Percentiles rank a stretch among this genome's conserved stretches.
Evolutionary conservation across 53 echinoderm and acorn worm species (phyloP).

Genomic region (Zoroaster sp.): DNA sequence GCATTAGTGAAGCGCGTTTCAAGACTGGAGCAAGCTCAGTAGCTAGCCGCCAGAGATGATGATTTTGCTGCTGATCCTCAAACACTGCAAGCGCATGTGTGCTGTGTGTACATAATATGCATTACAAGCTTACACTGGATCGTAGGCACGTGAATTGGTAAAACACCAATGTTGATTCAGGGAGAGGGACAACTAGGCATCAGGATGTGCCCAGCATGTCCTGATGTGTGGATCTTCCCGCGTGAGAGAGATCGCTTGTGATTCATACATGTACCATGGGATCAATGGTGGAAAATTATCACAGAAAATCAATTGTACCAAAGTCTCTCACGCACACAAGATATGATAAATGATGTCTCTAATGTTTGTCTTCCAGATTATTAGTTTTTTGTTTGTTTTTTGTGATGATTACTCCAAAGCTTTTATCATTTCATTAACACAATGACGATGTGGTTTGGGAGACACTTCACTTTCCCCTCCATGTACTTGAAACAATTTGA

Average conservation of each 20-base stretch:
- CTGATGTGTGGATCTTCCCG: background rate
- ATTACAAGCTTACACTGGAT: slow-evolving; percentile 23
- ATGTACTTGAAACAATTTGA: too few species aligned
- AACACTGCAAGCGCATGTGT: slow-evolving; percentile 12
- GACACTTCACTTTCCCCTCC: too few species aligned
- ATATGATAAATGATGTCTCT: slow-evolving; percentile 4
- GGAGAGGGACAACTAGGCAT: background rate
- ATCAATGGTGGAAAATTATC: slow-evolving; percentile 31
- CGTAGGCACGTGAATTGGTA: background rate
- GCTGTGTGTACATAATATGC: background rate
- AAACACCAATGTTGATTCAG: slow-evolving; percentile 28
- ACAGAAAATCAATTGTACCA: background rate
- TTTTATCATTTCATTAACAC: too few species aligned
- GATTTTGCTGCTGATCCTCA: slow-evolving; percentile 13
- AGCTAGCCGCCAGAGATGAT: background rate
- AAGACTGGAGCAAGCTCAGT: background rate
- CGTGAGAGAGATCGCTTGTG: background rate
- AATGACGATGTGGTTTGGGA: too few species aligned
- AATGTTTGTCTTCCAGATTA: too few species aligned
- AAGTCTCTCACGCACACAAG: background rate
- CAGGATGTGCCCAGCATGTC: background rate
- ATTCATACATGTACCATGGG: background rate
- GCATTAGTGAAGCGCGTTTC: background rate
- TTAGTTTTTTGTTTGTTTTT: too few species aligned
- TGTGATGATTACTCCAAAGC: too few species aligned